These are phyloP conservation scores for Vultur gryphus DNA, from an alignment of 2,797 vertebrate genomes.

Conservation along the genomic window DNA sequence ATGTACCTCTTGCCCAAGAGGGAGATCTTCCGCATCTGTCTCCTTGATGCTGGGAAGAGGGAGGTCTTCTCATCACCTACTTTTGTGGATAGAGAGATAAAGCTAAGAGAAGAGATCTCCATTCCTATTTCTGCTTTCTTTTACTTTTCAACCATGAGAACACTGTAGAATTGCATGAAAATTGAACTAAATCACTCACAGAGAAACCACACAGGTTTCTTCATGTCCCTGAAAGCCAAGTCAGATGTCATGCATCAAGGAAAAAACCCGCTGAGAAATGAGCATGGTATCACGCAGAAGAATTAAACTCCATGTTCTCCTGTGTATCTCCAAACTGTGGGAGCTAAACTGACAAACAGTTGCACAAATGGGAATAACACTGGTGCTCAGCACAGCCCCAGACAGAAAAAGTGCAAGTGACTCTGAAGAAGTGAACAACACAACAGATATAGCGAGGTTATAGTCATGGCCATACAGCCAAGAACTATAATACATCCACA, in stretches of 20 bases:
- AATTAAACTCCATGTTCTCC: neutral
- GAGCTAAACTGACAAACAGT: neutral
- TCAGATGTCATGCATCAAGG: neutral
- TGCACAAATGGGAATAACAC: neutral
- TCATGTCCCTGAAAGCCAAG: neutral
- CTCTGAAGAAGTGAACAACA: neutral
- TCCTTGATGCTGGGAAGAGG: neutral
- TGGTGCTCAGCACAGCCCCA: neutral
- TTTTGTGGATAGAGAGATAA: neutral
- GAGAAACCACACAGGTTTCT: neutral
- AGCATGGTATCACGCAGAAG: neutral
- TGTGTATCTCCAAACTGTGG: neutral
- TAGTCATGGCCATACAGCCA: neutral
- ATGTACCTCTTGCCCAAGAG: neutral
- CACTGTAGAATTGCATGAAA: neutral
- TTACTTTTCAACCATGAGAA: neutral
- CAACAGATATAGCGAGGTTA: neutral
- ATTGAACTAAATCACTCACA: neutral
- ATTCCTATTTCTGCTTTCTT: neutral
- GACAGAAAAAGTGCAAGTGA: accelerated
- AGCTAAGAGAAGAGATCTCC: neutral
- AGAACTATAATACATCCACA: neutral
- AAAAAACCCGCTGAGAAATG: neutral
- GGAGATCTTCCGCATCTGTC: neutral
- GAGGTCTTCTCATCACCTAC: neutral